These are phyloP conservation scores for Pecten maximus DNA, from an alignment of 2,888 invertebrate genomes.

Conservation along the genomic window DNA sequence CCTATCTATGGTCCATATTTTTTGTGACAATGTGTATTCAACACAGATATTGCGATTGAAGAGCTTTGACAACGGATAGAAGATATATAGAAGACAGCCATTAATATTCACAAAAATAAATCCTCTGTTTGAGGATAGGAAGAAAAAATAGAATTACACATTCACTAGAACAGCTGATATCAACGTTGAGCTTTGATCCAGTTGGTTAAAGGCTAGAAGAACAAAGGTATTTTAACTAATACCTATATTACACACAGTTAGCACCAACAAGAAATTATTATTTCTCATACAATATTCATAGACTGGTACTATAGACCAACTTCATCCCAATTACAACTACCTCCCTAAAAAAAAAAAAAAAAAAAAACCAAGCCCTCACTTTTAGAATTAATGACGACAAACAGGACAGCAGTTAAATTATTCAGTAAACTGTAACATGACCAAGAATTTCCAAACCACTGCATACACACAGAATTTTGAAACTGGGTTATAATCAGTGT, in stretches of 20 bases:
- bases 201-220: background rate
- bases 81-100: no score
- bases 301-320: background rate
- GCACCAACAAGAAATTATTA: constrained; percentile 7
- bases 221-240: background rate
- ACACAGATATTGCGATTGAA: background rate
- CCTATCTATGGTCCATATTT: background rate
- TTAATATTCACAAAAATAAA: background rate
- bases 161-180: background rate
- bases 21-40: background rate
- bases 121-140: background rate
- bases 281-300: background rate
- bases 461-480: no score
- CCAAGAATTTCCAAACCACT: background rate
- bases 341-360: background rate
- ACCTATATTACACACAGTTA: background rate
- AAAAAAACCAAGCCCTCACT: no score
- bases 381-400: no score
- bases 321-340: no score
- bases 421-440: background rate
- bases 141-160: background rate
- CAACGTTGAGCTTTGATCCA: constrained; percentile 1
- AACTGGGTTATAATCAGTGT: no score
- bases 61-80: background rate
- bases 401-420: background rate